phyloP scores from a whole-genome alignment of 1,140 invertebrate genomes.

The Drosophila tsacasi region DNA sequence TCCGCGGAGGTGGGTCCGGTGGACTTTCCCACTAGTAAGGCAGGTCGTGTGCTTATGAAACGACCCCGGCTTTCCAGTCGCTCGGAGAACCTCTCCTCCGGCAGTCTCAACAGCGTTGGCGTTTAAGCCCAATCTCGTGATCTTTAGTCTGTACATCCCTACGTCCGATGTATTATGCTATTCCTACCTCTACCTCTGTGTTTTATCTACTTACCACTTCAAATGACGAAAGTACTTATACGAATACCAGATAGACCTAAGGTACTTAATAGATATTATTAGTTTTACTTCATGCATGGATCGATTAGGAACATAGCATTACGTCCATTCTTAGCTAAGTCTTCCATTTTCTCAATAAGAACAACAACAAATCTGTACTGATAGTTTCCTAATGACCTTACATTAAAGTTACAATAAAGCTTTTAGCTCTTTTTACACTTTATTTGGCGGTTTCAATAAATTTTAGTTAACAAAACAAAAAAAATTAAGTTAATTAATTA shows the following conservation, averaged over 20 bases:
- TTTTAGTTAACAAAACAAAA: no score
- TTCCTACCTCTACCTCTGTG: conserved; percentile 68
- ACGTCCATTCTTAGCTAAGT: conserved; percentile 62
- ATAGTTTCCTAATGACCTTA: conserved; percentile 67
- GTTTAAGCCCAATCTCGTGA: conserved; percentile 72
- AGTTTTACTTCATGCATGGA: conserved; percentile 33
- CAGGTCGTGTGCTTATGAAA: conserved; percentile 63
- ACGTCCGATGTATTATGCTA: conserved; percentile 45
- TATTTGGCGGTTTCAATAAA: neutral
- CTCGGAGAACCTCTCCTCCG: conserved; percentile 77
- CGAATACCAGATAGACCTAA: conserved; percentile 28
- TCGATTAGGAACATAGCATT: conserved; percentile 31
- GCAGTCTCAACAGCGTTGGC: conserved; percentile 78
- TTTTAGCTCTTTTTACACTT: conserved; percentile 32
- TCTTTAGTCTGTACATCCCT: conserved; percentile 70
- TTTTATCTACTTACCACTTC: conserved; percentile 54
- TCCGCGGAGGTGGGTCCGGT: conserved; percentile 59
- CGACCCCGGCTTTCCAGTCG: conserved; percentile 72
- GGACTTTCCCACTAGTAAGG: conserved; percentile 41
- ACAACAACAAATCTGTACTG: conserved; percentile 68
- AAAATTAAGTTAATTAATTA: no score
- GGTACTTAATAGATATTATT: conserved; percentile 69
- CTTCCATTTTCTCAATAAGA: conserved; percentile 68
- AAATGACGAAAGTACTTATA: conserved; percentile 69
- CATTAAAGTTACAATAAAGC: conserved; percentile 64